Base-by-base conservation (phyloP, 2,888 invertebrate species). In the Ochlodes sylvanus region DNA sequence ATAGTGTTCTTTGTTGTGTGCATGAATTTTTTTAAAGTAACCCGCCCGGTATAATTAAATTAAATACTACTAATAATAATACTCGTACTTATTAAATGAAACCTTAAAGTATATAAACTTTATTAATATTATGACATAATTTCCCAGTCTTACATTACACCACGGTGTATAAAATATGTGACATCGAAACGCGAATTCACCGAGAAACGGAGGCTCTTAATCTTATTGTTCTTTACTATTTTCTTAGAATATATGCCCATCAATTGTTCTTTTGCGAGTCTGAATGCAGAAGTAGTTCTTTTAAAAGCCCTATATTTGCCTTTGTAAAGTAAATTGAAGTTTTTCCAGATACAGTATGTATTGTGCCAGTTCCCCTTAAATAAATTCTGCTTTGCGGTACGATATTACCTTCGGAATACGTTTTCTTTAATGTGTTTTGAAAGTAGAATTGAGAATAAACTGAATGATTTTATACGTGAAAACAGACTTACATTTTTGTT, bases 201-300 rank as follows among this genome's bases (percentile, higher is more conserved):
- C 83, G 81, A 84, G 78, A 80, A 81, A 80, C 79, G 77, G 60
- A 81, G 77, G 75, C 82, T 81, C 76, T 84, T 85, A 85, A 88
- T 88, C 84, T 84, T 86, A 86, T 86, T 86, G 85, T 85, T 79
- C 79, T 84, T 82, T 80, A 80, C 77, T 82, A 79, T 83, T 80
- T 81, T 74, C 74, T 74, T 75, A 72, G 73, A 74, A 72, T 74
- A 72, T 65, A 62, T 72, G 70, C 63, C 57, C 70, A 69, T 70
- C 70, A 61, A 64, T 61, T 67, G 60, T 41, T 65, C 58, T 65
- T 67, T 44, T 55, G 66, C 62, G 68, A 73, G 70, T 72, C 70
- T 70, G 72, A 71, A 71, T 72, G 52, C 67, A 67, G 69, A 69
- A 57, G 58, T 27, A 69, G 58, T 66, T 66, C 52, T 66, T n/a